Base-by-base conservation (phyloP, 2,888 invertebrate species). In the Polylopha cassiicola region DNA sequence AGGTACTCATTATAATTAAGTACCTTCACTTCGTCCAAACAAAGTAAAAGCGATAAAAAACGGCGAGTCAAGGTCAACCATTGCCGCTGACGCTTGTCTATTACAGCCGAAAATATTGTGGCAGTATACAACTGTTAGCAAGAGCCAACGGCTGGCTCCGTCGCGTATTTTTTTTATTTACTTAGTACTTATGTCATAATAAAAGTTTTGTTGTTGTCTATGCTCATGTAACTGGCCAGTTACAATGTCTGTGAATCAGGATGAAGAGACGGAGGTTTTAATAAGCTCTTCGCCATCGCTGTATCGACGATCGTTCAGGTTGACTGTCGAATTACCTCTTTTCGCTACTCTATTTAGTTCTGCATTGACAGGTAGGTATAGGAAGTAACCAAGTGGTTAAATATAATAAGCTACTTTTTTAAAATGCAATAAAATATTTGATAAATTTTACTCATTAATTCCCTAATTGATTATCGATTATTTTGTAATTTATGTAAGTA, bases 281-380 rank as follows among this genome's bases (percentile, higher is more conserved):
- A 21, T 42, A 10, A 29, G 18, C 5, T n/a, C 20, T 16, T 13
- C 7, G 15, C 10, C 22, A 17, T 2, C 14, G 1, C 14, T 11
- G 5, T 6, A 20, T 2, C 27, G 14, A n/a, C 31, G 32, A 21
- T 8, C 18, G 4, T 15, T 34, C 9, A 24, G 20, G 43, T 9
- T 37, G 20, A 32, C 33, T 1, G 33, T 46, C 10, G 46, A 46
- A 38, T 8, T 47, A 13, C 44, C 46, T 9, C 17, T 41, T 10
- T 30, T 44, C 17, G 23, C 41, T n/a, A 16, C 34, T 9, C 8
- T 44, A 14, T 47, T 47, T 20, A 31, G 37, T 30, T 36, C 44
- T n/a, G 37, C 46, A 9, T 31, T 44, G 3, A 44, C 46, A 37
- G 44, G 44, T 44, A 20, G 5, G 29, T 28, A 18, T 7, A 10